Evolutionary conservation across 2,888 invertebrate genomes (phyloP).

Genomic region (Oeneis ivallda): DNA sequence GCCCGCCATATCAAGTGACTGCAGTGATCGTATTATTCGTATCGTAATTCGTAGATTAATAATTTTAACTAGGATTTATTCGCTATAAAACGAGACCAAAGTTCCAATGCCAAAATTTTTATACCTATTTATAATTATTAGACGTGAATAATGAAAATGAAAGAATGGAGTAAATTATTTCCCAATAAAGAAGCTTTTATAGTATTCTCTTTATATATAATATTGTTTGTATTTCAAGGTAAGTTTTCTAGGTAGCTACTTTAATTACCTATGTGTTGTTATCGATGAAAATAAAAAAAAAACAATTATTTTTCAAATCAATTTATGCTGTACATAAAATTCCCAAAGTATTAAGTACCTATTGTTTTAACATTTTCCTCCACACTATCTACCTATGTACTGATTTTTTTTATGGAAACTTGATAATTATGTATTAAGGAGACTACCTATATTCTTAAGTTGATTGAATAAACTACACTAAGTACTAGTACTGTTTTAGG

Average conservation of each 20-base stretch:
- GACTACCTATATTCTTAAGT: background rate
- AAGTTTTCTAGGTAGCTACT: constrained; percentile 47
- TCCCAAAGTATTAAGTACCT: background rate
- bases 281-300: constrained; percentile 6
- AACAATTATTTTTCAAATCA: constrained; percentile 2
- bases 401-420: no score
- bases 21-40: background rate
- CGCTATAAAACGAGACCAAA: background rate
- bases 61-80: background rate
- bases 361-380: background rate
- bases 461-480: background rate
- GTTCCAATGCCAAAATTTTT: background rate
- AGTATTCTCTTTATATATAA: constrained; percentile 92
- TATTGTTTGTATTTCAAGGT: constrained; percentile 96
- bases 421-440: no score
- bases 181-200: constrained; percentile 90
- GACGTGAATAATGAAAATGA: constrained; percentile 52
- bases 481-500: constrained; percentile 80
- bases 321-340: background rate
- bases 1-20: background rate
- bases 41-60: background rate
- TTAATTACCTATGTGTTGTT: constrained; percentile 5
- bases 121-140: background rate
- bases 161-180: constrained; percentile 86
- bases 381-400: no score